Conservation (phyloP, 2,888 invertebrate species). For the Volucella inanis region DNA sequence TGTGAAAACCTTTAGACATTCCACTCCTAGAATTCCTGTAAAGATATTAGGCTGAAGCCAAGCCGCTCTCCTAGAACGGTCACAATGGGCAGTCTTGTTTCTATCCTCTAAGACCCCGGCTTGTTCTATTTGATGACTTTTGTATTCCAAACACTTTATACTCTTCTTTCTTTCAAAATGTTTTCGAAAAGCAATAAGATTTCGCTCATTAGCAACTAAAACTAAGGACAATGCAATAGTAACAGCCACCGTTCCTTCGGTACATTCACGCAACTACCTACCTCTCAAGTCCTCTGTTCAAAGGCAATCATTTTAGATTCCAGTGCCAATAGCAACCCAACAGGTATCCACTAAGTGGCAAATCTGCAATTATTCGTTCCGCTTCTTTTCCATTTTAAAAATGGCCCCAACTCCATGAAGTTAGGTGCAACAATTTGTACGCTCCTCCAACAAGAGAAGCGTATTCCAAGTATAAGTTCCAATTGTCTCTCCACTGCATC, state of each 20-base stretch:
- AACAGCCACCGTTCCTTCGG: not conserved
- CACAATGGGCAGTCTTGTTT: too few relatives aligned
- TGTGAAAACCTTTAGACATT: too few relatives aligned
- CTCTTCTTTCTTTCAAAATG: too few relatives aligned
- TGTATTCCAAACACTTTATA: too few relatives aligned
- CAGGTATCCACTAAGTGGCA: not conserved
- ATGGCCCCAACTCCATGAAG: slow-evolving; percentile 7
- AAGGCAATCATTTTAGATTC: not conserved
- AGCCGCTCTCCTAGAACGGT: too few relatives aligned
- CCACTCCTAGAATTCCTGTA: too few relatives aligned
- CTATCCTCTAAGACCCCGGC: too few relatives aligned
- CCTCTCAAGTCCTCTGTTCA: slow-evolving; percentile 12
- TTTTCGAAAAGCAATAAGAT: slow-evolving; percentile 7
- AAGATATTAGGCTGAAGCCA: too few relatives aligned
- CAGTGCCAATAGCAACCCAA: slow-evolving; percentile 49
- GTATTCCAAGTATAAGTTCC: not conserved
- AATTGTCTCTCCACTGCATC: slow-evolving; percentile 28
- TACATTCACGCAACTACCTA: slow-evolving; percentile 13
- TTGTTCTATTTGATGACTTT: too few relatives aligned
- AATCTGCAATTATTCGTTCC: slow-evolving; percentile 19
- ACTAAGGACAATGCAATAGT: slow-evolving; percentile 10
- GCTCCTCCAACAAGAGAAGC: not conserved
- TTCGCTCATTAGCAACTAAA: not conserved
- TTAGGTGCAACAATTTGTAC: slow-evolving; percentile 45
- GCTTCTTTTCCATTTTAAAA: slow-evolving; percentile 18